Conservation (phyloP, 2,113 vertebrate species). For the Poecilia latipinna region DNA sequence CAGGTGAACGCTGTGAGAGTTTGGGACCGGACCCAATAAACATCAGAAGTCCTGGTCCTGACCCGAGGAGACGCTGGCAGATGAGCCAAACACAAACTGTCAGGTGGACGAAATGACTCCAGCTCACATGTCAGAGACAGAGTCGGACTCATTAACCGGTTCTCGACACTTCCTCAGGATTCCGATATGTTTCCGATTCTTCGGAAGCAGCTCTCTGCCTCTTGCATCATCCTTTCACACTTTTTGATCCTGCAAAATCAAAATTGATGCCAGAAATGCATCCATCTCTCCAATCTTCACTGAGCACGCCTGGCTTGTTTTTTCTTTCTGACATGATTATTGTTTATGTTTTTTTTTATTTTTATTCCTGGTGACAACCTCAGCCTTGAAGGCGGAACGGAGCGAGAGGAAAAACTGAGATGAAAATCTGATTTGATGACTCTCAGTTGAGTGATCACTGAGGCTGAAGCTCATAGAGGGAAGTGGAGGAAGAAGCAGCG, state of each 20-base stretch:
- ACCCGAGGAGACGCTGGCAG: constrained; percentile 18
- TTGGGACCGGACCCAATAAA: constrained; percentile 45
- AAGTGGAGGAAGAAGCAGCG: not conserved
- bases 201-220: constrained; percentile 10
- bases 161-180: constrained; percentile 4
- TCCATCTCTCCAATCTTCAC: constrained; percentile 34
- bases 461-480: not conserved
- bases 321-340: constrained; percentile 43
- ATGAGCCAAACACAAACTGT: constrained; percentile 11
- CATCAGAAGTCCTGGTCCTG: constrained; percentile 12
- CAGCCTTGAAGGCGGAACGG: constrained; percentile 36
- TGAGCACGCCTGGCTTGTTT: constrained; percentile 45
- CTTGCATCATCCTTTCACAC: constrained; percentile 53
- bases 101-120: constrained; percentile 27
- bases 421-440: constrained; percentile 31
- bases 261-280: constrained; percentile 56
- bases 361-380: constrained; percentile 36
- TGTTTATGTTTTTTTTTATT: not conserved
- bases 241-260: constrained; percentile 49
- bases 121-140: constrained; percentile 20
- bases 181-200: constrained; percentile 11
- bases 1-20: constrained; percentile 49
- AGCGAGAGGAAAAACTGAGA: constrained; percentile 6
- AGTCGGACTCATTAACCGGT: constrained; percentile 43
- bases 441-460: constrained; percentile 13